Evolutionary conservation across 2,797 vertebrate species (phyloP), one percentile per base, ranked within the genome.

Genomic region (Clarias laeviceps): DNA sequence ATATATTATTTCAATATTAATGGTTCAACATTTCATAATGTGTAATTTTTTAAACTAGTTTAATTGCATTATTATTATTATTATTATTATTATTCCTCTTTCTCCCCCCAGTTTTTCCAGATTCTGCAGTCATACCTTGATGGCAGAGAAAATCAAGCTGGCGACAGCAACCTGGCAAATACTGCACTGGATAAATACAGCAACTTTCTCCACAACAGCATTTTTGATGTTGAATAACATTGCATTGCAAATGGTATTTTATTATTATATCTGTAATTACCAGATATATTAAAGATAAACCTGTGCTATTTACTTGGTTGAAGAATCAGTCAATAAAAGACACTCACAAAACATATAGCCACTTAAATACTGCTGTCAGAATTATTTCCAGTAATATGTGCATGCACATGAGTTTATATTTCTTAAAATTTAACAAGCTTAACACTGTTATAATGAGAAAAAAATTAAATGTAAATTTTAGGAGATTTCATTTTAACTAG

Each of bases 181-280:
- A 88, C 20, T 8, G 88, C 82, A 11, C 88, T 86, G 74, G 85
- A 90, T 73, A 89, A 7, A 80, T 91, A 57, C 83, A 90, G 68
- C 86, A 88, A 62, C 37, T 70, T 83, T 77, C 82, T 92, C 86
- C 86, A 88, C 29, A 91, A 80, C 69, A 89, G 91, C 73, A 82
- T 90, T 69, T 70, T 57, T 69, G 87, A 90, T 70, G 82, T 79
- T 56, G 78, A 80, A 80, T 80, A 54, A 54, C 61, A 65, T 11
- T 5, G 14, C 29, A 37, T n/a, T n/a, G n/a, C 57, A 37, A 7
- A 14, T 40, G 34, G 3, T 12, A 54, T 65, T 50, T 50, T 50
- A 29, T 65, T n/a, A 29, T 66, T 80, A 66, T 66, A 14, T 22
- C 40, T 80, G 79, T 54, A 61, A 80, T 66, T 12, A 29, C 2